Conservation (phyloP, 2,797 vertebrate species). For the Aphelocoma californica region DNA sequence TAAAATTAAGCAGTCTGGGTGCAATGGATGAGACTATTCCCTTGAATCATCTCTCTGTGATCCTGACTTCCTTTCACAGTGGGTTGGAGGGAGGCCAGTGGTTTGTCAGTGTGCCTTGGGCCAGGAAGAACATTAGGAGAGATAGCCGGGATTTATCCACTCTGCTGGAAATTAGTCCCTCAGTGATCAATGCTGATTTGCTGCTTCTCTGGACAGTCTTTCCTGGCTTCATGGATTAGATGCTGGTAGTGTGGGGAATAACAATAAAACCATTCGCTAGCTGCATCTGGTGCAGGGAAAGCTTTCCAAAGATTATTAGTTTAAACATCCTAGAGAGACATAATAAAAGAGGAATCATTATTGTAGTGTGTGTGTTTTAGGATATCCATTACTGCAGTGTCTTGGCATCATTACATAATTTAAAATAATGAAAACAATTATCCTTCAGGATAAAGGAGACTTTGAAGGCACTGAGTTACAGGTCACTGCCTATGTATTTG, state of each 20-base stretch:
- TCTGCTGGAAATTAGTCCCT: slow-evolving; percentile 49
- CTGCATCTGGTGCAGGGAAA: slow-evolving; percentile 60
- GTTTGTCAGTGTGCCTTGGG: slow-evolving; percentile 38
- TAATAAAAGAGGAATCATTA: slow-evolving; percentile 52
- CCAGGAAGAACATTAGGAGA: slow-evolving; percentile 62
- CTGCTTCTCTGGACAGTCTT: slow-evolving; percentile 43
- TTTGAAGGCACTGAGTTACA: not conserved
- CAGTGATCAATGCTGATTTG: slow-evolving; percentile 60
- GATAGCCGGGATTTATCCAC: slow-evolving; percentile 39
- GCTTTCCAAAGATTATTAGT: slow-evolving; percentile 60
- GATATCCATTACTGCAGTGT: slow-evolving; percentile 29
- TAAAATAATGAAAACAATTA: slow-evolving; percentile 49
- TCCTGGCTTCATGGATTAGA: slow-evolving; percentile 46
- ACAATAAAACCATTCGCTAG: slow-evolving; percentile 40
- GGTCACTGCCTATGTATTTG: not conserved
- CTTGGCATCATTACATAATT: slow-evolving; percentile 32
- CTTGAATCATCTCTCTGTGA: slow-evolving; percentile 47
- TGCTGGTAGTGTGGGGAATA: slow-evolving; percentile 43
- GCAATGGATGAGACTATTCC: slow-evolving; percentile 51
- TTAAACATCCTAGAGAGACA: slow-evolving; percentile 51
- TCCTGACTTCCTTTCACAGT: slow-evolving; percentile 32
- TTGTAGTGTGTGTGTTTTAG: slow-evolving; percentile 16
- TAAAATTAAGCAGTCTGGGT: slow-evolving; percentile 60
- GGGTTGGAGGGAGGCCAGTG: slow-evolving; percentile 45
- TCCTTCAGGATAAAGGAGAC: slow-evolving; percentile 34